Evolutionary conservation across 2,113 vertebrate genomes (phyloP), one percentile per base, ranked within the genome.

Genomic region (Bubo scandiacus): DNA sequence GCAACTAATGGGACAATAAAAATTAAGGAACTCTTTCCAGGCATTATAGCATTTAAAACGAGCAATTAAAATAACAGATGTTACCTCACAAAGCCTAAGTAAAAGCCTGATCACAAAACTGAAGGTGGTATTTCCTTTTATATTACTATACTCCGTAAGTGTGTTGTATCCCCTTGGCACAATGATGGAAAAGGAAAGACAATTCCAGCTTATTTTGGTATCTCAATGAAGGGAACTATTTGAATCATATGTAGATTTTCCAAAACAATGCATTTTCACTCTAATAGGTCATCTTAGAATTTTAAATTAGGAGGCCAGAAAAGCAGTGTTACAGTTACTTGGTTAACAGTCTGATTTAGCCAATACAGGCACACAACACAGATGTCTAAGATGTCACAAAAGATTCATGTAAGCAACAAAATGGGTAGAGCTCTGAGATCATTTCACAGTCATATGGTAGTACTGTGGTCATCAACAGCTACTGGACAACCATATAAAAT

Each of bases 11-110:
- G 32, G 29, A 75, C 54, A 95, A 94, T 91, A 96, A 97, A 94
- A 96, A 94, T 90, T 83, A 97, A 96, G 52, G 88, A 94, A 96
- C 82, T 90, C 20, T 97, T 97, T 95, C 34, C 34, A 96, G 67
- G 40, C 30, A 63, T 91, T 87, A 88, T 0, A 51, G 30, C 66
- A 81, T 90, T 93, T 86, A 93, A 95, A 95, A 55, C 4, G 6
- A 94, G 84, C 59, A 96, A 94, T 94, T 90, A 95, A 95, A 96
- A 83, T 63, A 94, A 79, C 81, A 97, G 87, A 93, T 96, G 77
- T 30, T 88, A 71, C 77, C n/a, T 65, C 92, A 91, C 47, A 66
- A 71, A 86, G 92, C 73, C 58, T 91, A 87, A 67, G 59, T 25
- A 95, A 80, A 92, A 81, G 94, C 51, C 86, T 42, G 47, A 89